Percentiles rank a stretch among this genome's conserved stretches.
Conservation (phyloP, 2,113 vertebrate species). For the Hippocampus abdominalis region DNA sequence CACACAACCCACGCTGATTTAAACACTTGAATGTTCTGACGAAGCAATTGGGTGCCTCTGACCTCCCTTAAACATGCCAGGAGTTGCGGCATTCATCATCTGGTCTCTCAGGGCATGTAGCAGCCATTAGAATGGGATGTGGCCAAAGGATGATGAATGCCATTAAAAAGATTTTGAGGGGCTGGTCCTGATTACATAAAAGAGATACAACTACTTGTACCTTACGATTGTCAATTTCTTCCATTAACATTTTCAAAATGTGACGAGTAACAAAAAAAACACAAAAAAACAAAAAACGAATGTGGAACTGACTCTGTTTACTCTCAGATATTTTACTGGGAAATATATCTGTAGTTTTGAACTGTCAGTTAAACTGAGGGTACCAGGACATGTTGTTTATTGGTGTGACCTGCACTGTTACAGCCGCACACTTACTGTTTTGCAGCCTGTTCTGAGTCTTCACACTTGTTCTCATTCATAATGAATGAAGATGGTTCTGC, state of each 20-base stretch:
- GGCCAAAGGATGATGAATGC: neutral
- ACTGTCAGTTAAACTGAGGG: constrained; percentile 33
- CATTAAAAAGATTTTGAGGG: constrained; percentile 28
- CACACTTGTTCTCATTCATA: constrained; percentile 76
- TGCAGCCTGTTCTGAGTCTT: constrained; percentile 59
- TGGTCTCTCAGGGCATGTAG: no score
- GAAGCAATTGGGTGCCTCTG: no score
- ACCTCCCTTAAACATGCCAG: no score
- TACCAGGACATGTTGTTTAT: constrained; percentile 45
- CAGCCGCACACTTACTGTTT: constrained; percentile 52
- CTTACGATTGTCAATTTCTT: neutral
- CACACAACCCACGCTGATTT: no score
- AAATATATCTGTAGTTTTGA: constrained; percentile 8
- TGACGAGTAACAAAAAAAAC: neutral
- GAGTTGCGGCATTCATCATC: no score
- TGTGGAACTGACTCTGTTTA: constrained; percentile 1
- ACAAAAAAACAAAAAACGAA: constrained; percentile 1
- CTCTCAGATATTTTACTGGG: neutral
- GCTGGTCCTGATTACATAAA: neutral
- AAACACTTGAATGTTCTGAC: no score
- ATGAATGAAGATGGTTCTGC: constrained; percentile 64
- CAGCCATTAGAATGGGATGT: no score
- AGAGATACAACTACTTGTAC: neutral
- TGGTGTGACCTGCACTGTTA: constrained; percentile 61
- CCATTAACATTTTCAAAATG: constrained; percentile 6